Percentiles rank a stretch among this genome's conserved stretches.
Conservation (phyloP, 2,113 vertebrate species). For the Gallinago media region DNA sequence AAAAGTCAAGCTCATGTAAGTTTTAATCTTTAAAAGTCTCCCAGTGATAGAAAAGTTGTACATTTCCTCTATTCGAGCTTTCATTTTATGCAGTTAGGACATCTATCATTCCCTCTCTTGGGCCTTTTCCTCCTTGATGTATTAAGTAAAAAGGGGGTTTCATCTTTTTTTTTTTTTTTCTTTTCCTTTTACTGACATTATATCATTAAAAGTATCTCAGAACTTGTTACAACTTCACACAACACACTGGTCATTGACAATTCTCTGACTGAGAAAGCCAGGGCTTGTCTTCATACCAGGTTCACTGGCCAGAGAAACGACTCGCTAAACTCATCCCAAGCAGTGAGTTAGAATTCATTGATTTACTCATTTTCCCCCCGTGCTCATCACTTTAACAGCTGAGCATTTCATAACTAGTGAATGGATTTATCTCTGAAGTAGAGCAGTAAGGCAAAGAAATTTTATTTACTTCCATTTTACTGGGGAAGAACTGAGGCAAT, state of each 20-base stretch:
- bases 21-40: conserved; percentile 38
- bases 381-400: conserved; percentile 19
- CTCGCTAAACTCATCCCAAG: not conserved
- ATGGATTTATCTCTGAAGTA: conserved; percentile 41
- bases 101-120: conserved; percentile 1
- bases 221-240: not conserved
- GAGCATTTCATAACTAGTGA: conserved; percentile 54
- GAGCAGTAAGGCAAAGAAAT: conserved; percentile 13
- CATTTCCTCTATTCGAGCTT: not conserved
- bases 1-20: conserved; percentile 6
- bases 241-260: not conserved
- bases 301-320: conserved; percentile 4
- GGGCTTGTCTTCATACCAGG: not conserved
- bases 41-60: not conserved
- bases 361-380: conserved; percentile 41
- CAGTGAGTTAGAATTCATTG: conserved; percentile 11
- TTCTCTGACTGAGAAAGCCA: not conserved
- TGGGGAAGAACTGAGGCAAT: conserved; percentile 24
- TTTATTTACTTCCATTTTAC: conserved; percentile 56
- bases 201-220: conserved; percentile 11
- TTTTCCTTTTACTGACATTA: not conserved
- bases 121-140: conserved; percentile 8
- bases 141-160: not conserved
- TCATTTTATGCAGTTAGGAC: not conserved
- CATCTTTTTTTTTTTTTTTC: not conserved